Percentiles rank a stretch among this genome's conserved stretches.
phyloP scores from a whole-genome alignment of 2,888 invertebrate genomes.

The Yponomeuta malinellus region DNA sequence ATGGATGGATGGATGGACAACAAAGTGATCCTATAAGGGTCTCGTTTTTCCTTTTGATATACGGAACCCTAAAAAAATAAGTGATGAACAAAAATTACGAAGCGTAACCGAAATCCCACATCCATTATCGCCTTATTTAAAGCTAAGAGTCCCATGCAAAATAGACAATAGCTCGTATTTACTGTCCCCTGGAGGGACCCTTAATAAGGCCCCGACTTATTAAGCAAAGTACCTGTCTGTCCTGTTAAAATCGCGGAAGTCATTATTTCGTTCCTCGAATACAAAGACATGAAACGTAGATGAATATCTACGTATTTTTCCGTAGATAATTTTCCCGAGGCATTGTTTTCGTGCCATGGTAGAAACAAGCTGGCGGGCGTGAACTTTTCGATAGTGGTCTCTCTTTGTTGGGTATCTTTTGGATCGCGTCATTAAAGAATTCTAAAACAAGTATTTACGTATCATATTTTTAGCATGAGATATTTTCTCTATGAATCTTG shows the following conservation, averaged over 20 bases:
- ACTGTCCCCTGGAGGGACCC: background rate
- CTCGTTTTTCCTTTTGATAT: no score
- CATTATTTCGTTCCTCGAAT: slow-evolving; percentile 12
- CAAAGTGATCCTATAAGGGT: no score
- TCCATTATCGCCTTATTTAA: no score
- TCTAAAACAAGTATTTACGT: no score
- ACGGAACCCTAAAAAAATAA: no score
- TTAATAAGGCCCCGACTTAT: background rate
- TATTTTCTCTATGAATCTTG: no score
- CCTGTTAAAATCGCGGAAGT: slow-evolving; percentile 10
- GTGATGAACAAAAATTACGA: no score
- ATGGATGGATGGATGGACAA: no score
- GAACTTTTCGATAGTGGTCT: background rate
- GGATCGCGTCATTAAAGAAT: no score
- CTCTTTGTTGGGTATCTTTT: background rate
- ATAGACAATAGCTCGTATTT: background rate
- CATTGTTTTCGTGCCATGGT: background rate
- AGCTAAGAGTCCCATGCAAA: background rate
- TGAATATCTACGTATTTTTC: background rate
- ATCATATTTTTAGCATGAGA: no score
- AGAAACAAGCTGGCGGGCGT: background rate
- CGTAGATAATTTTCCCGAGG: background rate
- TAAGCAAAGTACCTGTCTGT: background rate
- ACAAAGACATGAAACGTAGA: background rate
- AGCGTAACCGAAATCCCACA: no score